Base-by-base conservation (phyloP, 92 coral and sea anemone species). In the Meandrina meandrites region DNA sequence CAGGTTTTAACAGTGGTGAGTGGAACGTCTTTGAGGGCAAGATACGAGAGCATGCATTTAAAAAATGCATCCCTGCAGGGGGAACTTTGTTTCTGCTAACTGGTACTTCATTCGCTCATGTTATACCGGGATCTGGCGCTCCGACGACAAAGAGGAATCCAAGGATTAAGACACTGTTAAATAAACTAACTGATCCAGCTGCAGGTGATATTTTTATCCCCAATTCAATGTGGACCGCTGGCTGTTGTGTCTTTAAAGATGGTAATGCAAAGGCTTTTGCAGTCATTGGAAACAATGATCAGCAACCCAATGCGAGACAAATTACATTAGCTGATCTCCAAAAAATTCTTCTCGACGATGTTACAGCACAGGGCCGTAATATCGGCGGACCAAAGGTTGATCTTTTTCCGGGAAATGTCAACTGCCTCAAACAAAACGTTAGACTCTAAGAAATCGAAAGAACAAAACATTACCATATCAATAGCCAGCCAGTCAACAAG, bases 241-340 rank as follows among this genome's bases (percentile, higher is more conserved):
- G 85, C n/a, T 45, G 64, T 8, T 81, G 76, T 66, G 76, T 66
- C 1, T 47, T n/a, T 2, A 0, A 19, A 24, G 30, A n/a, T 24
- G 42, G 37, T 45, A 3, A 24, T 0, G 34, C 24, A 2, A 0
- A 17, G 30, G 68, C 30, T 5, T 81, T 81, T 81, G 85, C 85
- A 66, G 77, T 81, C 27, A 81, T 81, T 66, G 85, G 85, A 40
- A 42, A 81, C 85, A 81, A 81, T 32, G 54, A 37, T 12, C 71
- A 6, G 2, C 8, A 31, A 4, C 58, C 58, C 2, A 11, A 7
- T 53, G 19, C 1, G 17, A 4, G 4, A 3, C 75, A 69, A 35
- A 69, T 69, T 13, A 9, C 19, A 27, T 14, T 69, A 30, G 0
- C 19, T 0, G 6, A 8, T 22, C 45, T 40, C 3, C 45, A 40